Evolutionary conservation across 2,797 vertebrate genomes (phyloP).

Genomic region (Siniperca scherzeri): DNA sequence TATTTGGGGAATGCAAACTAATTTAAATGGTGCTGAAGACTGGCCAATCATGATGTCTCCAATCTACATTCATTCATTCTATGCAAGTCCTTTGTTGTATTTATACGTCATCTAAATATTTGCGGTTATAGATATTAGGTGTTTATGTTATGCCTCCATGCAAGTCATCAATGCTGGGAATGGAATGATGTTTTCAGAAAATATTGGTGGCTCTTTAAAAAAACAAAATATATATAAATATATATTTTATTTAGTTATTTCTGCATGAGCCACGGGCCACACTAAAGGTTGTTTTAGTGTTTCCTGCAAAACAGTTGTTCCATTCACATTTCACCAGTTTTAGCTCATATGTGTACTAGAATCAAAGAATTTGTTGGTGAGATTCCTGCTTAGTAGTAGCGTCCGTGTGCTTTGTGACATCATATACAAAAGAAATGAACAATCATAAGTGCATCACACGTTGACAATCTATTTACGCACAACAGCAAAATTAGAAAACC

Average conservation of each 20-base stretch:
- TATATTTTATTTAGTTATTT: constrained; percentile 18
- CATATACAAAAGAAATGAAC: constrained; percentile 30
- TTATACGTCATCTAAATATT: constrained; percentile 58
- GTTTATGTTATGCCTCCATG: constrained; percentile 58
- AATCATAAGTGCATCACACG: constrained; percentile 29
- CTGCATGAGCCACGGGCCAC: constrained; percentile 67
- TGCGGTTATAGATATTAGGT: constrained; percentile 53
- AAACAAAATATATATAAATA: too few relatives aligned
- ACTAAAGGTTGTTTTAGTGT: constrained; percentile 47
- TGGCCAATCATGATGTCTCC: constrained; percentile 81
- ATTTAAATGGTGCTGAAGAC: constrained; percentile 85
- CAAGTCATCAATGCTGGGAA: constrained; percentile 52
- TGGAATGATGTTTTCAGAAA: constrained; percentile 57
- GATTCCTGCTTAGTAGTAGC: constrained; percentile 62
- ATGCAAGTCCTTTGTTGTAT: constrained; percentile 82
- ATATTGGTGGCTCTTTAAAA: constrained; percentile 45
- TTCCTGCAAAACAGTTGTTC: constrained; percentile 39
- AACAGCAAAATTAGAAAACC: constrained; percentile 37
- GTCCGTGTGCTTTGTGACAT: constrained; percentile 59
- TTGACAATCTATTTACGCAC: constrained; percentile 25
- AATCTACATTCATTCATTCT: constrained; percentile 85
- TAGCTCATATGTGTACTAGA: constrained; percentile 44
- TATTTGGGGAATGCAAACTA: constrained; percentile 74
- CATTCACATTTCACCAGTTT: constrained; percentile 44
- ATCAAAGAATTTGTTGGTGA: constrained; percentile 46